Conservation (phyloP, 2,113 vertebrate genomes). For the Myotis davidii region DNA sequence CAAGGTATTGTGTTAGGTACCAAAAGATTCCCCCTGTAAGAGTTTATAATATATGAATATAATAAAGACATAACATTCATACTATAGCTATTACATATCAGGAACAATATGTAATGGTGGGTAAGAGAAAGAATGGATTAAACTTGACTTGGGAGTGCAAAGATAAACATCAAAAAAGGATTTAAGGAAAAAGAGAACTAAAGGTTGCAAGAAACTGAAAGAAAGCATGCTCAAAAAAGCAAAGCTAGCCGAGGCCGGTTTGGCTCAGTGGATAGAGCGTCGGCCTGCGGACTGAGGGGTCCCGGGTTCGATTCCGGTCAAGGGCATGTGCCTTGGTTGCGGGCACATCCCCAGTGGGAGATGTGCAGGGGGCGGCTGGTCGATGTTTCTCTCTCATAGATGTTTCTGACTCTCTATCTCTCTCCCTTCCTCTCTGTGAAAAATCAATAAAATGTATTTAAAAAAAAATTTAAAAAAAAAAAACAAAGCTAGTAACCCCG, state of each 20-base stretch:
- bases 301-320: too few species aligned
- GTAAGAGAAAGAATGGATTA: neutral
- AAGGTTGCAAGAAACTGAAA: neutral
- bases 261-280: too few species aligned
- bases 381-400: too few species aligned
- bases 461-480: too few species aligned
- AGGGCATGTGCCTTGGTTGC: too few species aligned
- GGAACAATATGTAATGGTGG: neutral
- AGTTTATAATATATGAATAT: neutral
- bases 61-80: neutral
- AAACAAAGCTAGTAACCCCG: too few species aligned
- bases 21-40: neutral
- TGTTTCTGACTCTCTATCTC: too few species aligned
- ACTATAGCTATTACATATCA: conserved; percentile 38
- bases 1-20: neutral
- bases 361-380: too few species aligned
- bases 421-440: too few species aligned
- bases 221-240: conserved; percentile 1
- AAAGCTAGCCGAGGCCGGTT: neutral
- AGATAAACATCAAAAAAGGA: neutral
- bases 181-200: neutral
- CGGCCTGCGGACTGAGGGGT: too few species aligned
- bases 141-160: conserved; percentile 10
- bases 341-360: too few species aligned
- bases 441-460: too few species aligned